These are phyloP conservation scores for Synanceia verrucosa DNA, from an alignment of 2,797 vertebrate genomes.

Conservation along the genomic window DNA sequence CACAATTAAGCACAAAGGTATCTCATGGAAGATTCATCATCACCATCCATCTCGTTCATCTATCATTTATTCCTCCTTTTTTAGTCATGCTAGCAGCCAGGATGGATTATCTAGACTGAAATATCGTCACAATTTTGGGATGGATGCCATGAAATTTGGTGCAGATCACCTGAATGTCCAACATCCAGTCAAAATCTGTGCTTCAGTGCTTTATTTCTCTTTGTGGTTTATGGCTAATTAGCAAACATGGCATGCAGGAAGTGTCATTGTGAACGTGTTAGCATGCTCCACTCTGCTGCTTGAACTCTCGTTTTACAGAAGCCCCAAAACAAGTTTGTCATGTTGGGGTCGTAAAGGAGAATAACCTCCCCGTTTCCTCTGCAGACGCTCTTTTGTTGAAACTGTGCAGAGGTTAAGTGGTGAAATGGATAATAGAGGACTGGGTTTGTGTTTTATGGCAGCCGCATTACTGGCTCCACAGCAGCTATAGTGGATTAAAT, in stretches of 20 bases:
- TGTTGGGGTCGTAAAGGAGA: conserved; percentile 1
- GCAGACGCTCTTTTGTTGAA: conserved; percentile 11
- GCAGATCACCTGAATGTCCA: not conserved
- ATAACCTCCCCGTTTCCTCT: not conserved
- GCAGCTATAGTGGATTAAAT: conserved; percentile 60
- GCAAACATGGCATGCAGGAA: not conserved
- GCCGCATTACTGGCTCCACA: conserved; percentile 37
- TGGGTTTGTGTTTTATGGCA: conserved; percentile 47
- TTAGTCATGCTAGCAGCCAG: not conserved
- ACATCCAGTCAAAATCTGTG: not conserved
- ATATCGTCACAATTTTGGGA: not conserved
- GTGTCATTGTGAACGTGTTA: not conserved
- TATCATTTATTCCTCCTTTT: conserved; percentile 18
- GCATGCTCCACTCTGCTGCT: not conserved
- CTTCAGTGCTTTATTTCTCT: too few relatives aligned
- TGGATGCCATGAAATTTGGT: not conserved
- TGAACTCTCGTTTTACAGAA: not conserved
- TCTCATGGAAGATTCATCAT: conserved; percentile 30
- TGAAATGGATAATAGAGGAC: conserved; percentile 48
- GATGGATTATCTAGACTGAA: not conserved
- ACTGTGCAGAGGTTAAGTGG: conserved; percentile 40
- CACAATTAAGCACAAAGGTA: conserved; percentile 35
- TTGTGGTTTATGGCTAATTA: too few relatives aligned
- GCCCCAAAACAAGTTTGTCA: not conserved
- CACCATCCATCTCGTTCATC: conserved; percentile 25